Base-by-base conservation (phyloP, 2,888 invertebrate species). In the Acleris literana region DNA sequence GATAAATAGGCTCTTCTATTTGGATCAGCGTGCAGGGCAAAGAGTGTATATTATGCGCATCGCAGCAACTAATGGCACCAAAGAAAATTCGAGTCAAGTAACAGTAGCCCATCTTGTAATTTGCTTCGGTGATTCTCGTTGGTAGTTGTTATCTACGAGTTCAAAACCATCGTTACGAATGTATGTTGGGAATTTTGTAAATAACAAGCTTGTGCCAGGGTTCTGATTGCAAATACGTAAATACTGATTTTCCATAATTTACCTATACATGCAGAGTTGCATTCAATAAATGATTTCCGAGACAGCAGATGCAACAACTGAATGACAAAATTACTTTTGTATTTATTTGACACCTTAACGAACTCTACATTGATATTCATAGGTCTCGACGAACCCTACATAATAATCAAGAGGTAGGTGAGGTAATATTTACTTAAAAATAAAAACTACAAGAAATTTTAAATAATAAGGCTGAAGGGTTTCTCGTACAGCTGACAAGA, bases 31-130 rank as follows among this genome's bases (percentile, higher is more conserved):
- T 44, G 16, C 16, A 44, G 16, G 17, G 46, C 6, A 46, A 17
- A 1, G 46, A 46, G 46, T 16, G 17, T n/a, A 76, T 71, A 76
- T 76, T 74, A 72, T 71, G 69, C 70, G 69, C 63, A 63, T 68
- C 59, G 56, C 63, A 57, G 63, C 58, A 68, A 49, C 20, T 51
- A 51, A 51, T 51, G 46, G 46, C 16, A n/a, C 6, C 16, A 17
- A n/a, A 46, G n/a, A 46, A 16, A n/a, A n/a, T 46, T 46, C 17
- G 46, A 46, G 46, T 46, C 7, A 5, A 46, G 17, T 46, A 46
- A 46, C 46, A 46, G 46, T n/a, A 46, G 46, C 46, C 5, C 17
- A 7, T 46, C 46, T n/a, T 46, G 46, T 46, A 46, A 46, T 46
- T 46, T n/a, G 17, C n/a, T 16, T n/a, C 16, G n/a, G 16, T 16